A percentile compares a stretch with the other conserved stretches of the same genome.
Conservation (phyloP, 2,113 vertebrate species). For the Calypte anna region DNA sequence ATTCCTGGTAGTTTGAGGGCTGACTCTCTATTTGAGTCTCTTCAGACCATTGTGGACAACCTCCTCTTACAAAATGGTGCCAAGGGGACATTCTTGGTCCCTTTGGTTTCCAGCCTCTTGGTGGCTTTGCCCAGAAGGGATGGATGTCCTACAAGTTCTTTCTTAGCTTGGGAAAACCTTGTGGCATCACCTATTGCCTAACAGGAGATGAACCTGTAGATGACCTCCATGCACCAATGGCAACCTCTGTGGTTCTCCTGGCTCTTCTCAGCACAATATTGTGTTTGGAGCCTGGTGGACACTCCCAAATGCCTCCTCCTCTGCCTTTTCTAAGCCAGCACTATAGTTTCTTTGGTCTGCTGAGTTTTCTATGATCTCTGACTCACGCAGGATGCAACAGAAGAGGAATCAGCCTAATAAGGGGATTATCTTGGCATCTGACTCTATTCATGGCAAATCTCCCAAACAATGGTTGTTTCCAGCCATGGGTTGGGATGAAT, state of each 20-base stretch:
- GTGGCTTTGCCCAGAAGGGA: not conserved
- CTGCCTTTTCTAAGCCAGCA: not conserved
- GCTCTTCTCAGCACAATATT: not conserved
- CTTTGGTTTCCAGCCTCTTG: not conserved
- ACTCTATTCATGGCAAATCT: not conserved
- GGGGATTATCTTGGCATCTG: constrained; percentile 46
- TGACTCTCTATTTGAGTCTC: not conserved
- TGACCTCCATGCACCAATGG: not conserved
- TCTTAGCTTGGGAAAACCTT: not conserved
- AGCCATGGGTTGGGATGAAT: not conserved
- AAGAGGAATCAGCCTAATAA: not conserved
- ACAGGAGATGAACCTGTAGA: not conserved
- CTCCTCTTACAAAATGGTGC: not conserved
- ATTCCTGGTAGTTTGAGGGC: not conserved
- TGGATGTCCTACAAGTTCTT: not conserved
- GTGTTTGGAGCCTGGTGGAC: not conserved
- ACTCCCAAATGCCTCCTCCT: not conserved
- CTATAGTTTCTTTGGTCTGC: not conserved
- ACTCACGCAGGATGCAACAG: constrained; percentile 21
- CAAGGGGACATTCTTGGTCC: not conserved
- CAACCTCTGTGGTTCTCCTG: not conserved
- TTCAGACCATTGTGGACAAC: rapidly evolving
- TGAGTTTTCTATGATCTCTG: constrained; percentile 2
- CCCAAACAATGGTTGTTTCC: not conserved
- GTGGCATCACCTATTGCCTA: not conserved